These are phyloP conservation scores for Drosophila tripunctata DNA, from an alignment of 2,888 invertebrate genomes.

Conservation along the genomic window DNA sequence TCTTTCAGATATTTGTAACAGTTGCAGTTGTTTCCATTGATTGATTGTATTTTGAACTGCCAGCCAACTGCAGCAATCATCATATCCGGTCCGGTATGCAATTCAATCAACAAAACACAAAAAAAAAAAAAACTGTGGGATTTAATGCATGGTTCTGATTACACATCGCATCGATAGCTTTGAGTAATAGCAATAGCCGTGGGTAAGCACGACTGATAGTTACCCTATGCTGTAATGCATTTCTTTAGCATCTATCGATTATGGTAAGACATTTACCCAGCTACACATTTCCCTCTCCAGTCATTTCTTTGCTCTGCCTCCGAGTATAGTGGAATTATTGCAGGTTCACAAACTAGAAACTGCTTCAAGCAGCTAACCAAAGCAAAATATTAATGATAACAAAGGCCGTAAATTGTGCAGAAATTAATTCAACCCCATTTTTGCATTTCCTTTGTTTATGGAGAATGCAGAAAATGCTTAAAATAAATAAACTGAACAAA, in stretches of 20 bases:
- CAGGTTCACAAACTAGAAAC: neutral
- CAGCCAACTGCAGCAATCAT: conserved; percentile 22
- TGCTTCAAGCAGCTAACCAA: too few relatives aligned
- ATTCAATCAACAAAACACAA: conserved; percentile 3
- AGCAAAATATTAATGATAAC: too few relatives aligned
- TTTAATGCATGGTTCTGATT: conserved; percentile 39
- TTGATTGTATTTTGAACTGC: conserved; percentile 15
- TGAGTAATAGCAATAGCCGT: conserved; percentile 30
- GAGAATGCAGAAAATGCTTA: conserved; percentile 5
- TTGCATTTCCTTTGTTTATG: neutral
- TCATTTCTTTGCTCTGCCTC: neutral
- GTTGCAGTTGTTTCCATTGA: conserved; percentile 18
- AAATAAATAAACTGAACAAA: neutral
- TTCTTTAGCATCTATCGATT: neutral
- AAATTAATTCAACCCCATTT: conserved; percentile 4
- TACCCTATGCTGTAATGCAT: neutral
- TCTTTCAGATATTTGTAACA: conserved; percentile 3
- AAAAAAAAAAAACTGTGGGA: neutral
- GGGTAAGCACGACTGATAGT: neutral
- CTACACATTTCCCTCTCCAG: neutral
- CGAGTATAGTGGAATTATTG: neutral
- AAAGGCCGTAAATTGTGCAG: neutral
- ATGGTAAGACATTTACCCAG: neutral
- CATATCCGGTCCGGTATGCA: conserved; percentile 33
- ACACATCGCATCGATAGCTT: conserved; percentile 45